Evolutionary conservation across 1,140 invertebrate species (phyloP).

Genomic region (Lasioglossum baleicum): DNA sequence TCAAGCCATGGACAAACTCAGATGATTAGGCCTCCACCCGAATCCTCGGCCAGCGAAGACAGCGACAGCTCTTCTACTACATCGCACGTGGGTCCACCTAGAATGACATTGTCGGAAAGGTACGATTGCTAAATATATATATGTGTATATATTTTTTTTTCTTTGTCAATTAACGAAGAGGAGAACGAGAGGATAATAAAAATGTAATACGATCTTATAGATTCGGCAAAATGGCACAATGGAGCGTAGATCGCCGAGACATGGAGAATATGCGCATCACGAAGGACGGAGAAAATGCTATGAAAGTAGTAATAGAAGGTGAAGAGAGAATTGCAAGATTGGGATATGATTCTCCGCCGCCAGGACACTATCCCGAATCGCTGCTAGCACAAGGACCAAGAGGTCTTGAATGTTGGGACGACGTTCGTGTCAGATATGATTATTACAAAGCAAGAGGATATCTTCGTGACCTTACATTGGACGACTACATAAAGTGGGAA

Average conservation of each 20-base stretch:
- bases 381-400: constrained; percentile 85
- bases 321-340: constrained; percentile 79
- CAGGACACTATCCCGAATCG: constrained; percentile 89
- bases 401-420: constrained; percentile 89
- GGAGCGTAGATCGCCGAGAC: constrained; percentile 89
- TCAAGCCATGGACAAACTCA: constrained; percentile 67
- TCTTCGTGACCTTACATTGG: constrained; percentile 86
- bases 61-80: constrained; percentile 78
- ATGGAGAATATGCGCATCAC: constrained; percentile 92
- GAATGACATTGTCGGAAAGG: constrained; percentile 82
- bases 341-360: constrained; percentile 83
- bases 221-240: constrained; percentile 94
- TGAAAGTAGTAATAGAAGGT: constrained; percentile 88
- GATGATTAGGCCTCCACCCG: constrained; percentile 72
- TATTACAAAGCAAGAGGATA: constrained; percentile 93
- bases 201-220: constrained; percentile 68
- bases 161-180: background rate
- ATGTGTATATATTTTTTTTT: too few species aligned
- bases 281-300: constrained; percentile 84
- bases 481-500: constrained; percentile 95
- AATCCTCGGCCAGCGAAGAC: constrained; percentile 77
- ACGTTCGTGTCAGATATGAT: constrained; percentile 90
- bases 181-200: too few species aligned
- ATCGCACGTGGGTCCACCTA: constrained; percentile 77
- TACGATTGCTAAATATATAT: constrained; percentile 43